Base-by-base conservation (phyloP, 2,113 vertebrate species). In the Meleagris gallopavo region DNA sequence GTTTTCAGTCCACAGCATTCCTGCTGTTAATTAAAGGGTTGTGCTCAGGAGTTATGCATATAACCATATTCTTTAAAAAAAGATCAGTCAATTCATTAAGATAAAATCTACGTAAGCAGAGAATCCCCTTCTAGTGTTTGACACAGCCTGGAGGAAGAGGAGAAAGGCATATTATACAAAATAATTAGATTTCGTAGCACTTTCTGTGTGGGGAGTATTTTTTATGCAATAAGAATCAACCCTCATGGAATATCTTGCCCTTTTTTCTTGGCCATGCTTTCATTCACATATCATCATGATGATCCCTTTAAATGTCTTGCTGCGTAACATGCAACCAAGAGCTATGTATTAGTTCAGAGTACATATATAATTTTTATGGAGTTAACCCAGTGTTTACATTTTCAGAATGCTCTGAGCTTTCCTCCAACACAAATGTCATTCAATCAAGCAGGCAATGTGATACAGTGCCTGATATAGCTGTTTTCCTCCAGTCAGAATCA, bases 121-220 rank as follows among this genome's bases (percentile, higher is more conserved):
- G 67, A 92, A 89, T 70, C 34, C 16, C 89, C 12, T 65, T 91
- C 19, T 21, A 67, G 25, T 69, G 43, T 83, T 66, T 73, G 58
- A 62, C 83, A 43, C 11, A 93, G 29, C 38, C 57, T 73, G 46
- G 38, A 89, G 32, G 50, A 86, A 77, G 30, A 67, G 21, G 21
- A 15, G 2, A 83, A 46, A 41, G 5, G 30, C 4, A 46, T 67
- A 22, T 85, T 88, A 30, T 78, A 76, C 17, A 84, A 92, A 77
- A 62, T 82, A 96, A 91, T 90, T 86, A 54, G 57, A 62, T 91
- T 88, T 94, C 61, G 65, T 95, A 86, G 45, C 8, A 61, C 88
- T 93, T 95, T 93, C 34, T 83, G 41, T 55, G 48, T 83, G 52
- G 21, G 24, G 91, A 89, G 22, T 38, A 61, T 84, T 88, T 89